Evolutionary conservation across 37 sponge, comb jelly and placozoan species (phyloP), one percentile per base, ranked within the genome.

Genomic region (Spongilla lacustris): DNA sequence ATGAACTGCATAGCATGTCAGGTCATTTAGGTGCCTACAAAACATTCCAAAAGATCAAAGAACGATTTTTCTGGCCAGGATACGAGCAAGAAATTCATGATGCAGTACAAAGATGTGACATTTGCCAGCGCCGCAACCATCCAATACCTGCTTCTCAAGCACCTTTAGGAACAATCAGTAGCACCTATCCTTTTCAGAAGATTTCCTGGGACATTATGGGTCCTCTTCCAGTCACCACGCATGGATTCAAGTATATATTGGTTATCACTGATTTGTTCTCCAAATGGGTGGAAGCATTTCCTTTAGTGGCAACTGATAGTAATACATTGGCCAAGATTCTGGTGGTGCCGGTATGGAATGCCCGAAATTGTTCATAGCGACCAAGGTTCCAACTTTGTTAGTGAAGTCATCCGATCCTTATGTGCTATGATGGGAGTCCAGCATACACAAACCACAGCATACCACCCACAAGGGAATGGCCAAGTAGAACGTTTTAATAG

Each of bases 381-480:
- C 75, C 81, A 81, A 72, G 81, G 88, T 0, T 37, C 76, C 22
- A 81, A 80, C 38, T 27, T 78, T 32, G 21, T 19, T 35, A 49
- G 80, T 12, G 41, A 26, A 30, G 24, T 87, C 13, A 66, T 82
- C 17, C 38, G 33, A 13, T 25, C 24, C 1, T 10, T 88, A 1
- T 88, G 83, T 26, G 21, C 27, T 5, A 35, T 74, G 31, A 36
- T 80, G 21, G 76, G 81, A 12, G 31, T 87, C 38, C 41, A 81
- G 17, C 36, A 26, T 36, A 81, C 67, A 26, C 67, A 33, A 2
- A 80, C 81, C 30, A 76, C 81, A 21, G 68, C 81, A 13, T 73
- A 81, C 4, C 88, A 88, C 80, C 84, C 89, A 31, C 83, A 82
- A 76, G 72, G 89, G 6, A 88, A 88, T 77, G 71, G 68, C 50